Percentiles rank a stretch among this genome's conserved stretches.
Conservation (phyloP, 2,888 invertebrate genomes). For the Athrips mouffetella region DNA sequence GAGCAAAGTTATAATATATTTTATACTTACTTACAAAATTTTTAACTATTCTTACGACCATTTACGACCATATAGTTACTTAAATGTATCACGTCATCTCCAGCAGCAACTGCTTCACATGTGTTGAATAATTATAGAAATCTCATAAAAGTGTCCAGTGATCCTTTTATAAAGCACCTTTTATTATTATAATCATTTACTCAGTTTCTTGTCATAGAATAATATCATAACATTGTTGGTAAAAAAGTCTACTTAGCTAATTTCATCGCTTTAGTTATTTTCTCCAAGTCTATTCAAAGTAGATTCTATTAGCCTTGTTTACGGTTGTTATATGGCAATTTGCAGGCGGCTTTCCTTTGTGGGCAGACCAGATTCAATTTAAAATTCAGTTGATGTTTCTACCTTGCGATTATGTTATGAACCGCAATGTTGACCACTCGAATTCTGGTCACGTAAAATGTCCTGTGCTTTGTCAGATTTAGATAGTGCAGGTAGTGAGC, state of each 20-base stretch:
- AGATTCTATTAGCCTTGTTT: constrained; percentile 21
- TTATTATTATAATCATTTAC: too few relatives aligned
- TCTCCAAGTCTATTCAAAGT: neutral
- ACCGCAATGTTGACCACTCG: constrained; percentile 38
- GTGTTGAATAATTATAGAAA: too few relatives aligned
- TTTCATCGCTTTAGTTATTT: neutral
- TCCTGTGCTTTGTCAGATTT: constrained; percentile 58
- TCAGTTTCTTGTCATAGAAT: too few relatives aligned
- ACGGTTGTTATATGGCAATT: constrained; percentile 19
- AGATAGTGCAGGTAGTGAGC: constrained; percentile 43
- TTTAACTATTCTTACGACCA: too few relatives aligned
- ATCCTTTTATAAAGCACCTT: too few relatives aligned
- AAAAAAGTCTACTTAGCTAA: neutral
- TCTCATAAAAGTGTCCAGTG: too few relatives aligned
- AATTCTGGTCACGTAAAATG: constrained; percentile 60
- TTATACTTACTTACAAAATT: too few relatives aligned
- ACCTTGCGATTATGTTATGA: constrained; percentile 58
- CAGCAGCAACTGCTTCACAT: too few relatives aligned
- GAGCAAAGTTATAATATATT: too few relatives aligned
- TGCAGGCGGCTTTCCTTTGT: constrained; percentile 33
- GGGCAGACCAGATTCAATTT: constrained; percentile 43
- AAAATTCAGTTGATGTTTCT: constrained; percentile 54
- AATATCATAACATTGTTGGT: too few relatives aligned
- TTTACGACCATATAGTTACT: too few relatives aligned
- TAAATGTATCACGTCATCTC: too few relatives aligned